Percentiles rank a stretch among this genome's conserved stretches.
phyloP scores from a whole-genome alignment of 2,113 vertebrate species.

The Ancistrus triradiatus region DNA sequence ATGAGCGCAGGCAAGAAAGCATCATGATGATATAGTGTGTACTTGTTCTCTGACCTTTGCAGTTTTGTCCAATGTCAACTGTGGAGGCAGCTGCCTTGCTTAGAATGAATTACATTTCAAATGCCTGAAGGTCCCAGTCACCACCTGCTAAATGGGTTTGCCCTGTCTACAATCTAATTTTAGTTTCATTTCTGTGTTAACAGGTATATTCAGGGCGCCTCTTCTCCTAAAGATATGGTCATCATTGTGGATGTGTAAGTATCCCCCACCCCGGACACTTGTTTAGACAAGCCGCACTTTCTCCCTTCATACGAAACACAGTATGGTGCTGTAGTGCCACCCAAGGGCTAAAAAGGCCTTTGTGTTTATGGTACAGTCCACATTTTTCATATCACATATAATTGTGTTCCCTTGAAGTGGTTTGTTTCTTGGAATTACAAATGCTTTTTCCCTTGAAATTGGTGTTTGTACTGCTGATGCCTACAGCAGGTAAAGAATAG shows the following conservation, averaged over 20 bases:
- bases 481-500: conserved; percentile 4
- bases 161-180: conserved; percentile 37
- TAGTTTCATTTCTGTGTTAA: conserved; percentile 40
- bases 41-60: conserved; percentile 23
- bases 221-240: conserved; percentile 98
- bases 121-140: conserved; percentile 6
- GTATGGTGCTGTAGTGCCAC: conserved; percentile 66
- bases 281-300: neutral
- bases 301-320: neutral
- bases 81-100: conserved; percentile 1
- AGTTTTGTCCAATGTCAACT: neutral
- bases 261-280: conserved; percentile 12
- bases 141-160: conserved; percentile 10
- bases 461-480: conserved; percentile 7
- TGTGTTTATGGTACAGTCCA: too few species aligned
- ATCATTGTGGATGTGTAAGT: conserved; percentile 99
- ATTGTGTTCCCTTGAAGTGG: conserved; percentile 17
- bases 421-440: conserved; percentile 16
- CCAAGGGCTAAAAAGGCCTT: conserved; percentile 55
- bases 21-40: neutral
- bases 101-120: conserved; percentile 17
- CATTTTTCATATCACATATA: conserved; percentile 24
- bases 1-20: neutral
- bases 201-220: conserved; percentile 98
- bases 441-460: conserved; percentile 3